Conservation (phyloP, 2,113 vertebrate species). For the Nematolebias whitei region DNA sequence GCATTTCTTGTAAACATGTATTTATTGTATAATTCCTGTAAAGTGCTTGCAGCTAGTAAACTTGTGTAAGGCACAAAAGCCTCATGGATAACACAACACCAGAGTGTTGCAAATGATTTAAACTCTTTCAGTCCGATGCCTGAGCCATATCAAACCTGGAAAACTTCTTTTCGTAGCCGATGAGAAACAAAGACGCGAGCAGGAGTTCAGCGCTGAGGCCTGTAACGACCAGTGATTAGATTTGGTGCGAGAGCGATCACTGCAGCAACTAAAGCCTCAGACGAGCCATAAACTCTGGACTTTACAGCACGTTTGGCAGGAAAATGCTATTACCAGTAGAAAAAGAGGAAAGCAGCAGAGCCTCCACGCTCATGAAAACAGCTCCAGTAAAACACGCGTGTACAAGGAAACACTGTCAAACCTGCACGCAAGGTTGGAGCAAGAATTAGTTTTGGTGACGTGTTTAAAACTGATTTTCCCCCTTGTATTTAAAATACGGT, state of each 20-base stretch:
- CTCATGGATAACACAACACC: conserved; percentile 14
- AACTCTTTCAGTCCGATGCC: conserved; percentile 15
- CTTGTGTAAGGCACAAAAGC: conserved; percentile 3
- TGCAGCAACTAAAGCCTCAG: conserved; percentile 53
- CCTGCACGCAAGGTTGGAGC: conserved; percentile 3
- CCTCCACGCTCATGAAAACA: conserved; percentile 23
- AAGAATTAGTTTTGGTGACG: background rate
- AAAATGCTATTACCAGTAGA: conserved; percentile 70
- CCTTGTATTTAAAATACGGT: background rate
- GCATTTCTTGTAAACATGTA: too few species aligned
- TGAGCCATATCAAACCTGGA: background rate
- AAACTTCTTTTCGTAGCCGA: conserved; percentile 42
- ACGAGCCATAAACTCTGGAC: conserved; percentile 56
- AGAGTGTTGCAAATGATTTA: conserved; percentile 35
- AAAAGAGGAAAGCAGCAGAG: conserved; percentile 52
- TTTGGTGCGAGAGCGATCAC: conserved; percentile 33
- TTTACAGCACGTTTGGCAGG: conserved; percentile 76
- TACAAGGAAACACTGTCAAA: conserved; percentile 15
- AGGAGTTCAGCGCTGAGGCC: conserved; percentile 34
- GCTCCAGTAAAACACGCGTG: conserved; percentile 28
- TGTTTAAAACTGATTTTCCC: conserved; percentile 3
- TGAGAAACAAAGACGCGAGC: conserved; percentile 35
- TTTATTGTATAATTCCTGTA: background rate
- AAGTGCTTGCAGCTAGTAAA: background rate
- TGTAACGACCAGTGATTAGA: conserved; percentile 49